Evolutionary conservation across 2,888 invertebrate genomes (phyloP).

Genomic region (Pomacea canaliculata): DNA sequence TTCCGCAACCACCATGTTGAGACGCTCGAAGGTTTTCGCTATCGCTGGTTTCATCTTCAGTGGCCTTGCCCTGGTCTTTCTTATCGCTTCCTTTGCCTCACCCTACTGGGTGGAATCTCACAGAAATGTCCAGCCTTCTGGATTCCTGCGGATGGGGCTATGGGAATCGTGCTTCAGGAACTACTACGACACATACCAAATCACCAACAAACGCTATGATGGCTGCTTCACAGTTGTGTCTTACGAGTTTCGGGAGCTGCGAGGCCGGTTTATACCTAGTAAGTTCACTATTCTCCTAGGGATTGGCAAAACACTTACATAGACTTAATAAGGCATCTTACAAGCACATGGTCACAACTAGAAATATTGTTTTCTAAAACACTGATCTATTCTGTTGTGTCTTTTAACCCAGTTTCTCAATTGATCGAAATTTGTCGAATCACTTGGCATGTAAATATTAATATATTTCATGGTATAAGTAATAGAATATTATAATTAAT

Average conservation of each 20-base stretch:
- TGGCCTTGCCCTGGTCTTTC: slow-evolving; percentile 28
- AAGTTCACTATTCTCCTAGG: background rate
- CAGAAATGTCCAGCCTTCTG: slow-evolving; percentile 71
- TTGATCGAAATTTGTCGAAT: too few species aligned
- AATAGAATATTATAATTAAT: too few species aligned
- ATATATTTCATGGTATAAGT: too few species aligned
- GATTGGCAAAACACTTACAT: too few species aligned
- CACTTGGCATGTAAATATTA: too few species aligned
- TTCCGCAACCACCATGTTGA: slow-evolving; percentile 3
- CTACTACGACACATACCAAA: slow-evolving; percentile 62
- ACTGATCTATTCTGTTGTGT: too few species aligned
- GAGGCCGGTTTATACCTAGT: slow-evolving; percentile 16
- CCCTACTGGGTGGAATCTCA: slow-evolving; percentile 53
- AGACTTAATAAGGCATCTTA: too few species aligned
- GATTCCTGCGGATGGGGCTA: slow-evolving; percentile 87
- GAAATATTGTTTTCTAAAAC: too few species aligned
- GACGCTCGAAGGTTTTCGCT: slow-evolving; percentile 11
- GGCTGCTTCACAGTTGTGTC: slow-evolving; percentile 15
- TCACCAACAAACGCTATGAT: slow-evolving; percentile 11
- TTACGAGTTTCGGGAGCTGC: slow-evolving; percentile 7
- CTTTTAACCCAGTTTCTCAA: too few species aligned
- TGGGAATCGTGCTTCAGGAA: slow-evolving; percentile 95
- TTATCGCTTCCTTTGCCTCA: slow-evolving; percentile 48
- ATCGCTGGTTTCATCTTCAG: slow-evolving; percentile 35
- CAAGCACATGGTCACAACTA: too few species aligned